Percentiles rank a stretch among this genome's conserved stretches.
These are phyloP conservation scores for Drosophila orosa DNA, from an alignment of 1,140 invertebrate species.

Conservation along the genomic window DNA sequence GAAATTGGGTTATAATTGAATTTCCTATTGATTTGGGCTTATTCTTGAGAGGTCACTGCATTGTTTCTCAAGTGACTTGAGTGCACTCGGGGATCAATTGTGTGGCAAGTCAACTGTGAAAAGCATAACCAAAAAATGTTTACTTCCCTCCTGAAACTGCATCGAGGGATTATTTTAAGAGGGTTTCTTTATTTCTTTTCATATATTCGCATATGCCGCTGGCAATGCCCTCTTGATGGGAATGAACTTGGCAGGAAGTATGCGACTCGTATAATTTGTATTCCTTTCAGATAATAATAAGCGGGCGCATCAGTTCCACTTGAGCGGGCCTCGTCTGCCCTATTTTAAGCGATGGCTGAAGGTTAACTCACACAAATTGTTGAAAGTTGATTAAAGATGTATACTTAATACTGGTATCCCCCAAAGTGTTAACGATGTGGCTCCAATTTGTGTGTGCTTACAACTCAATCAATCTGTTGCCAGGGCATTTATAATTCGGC, in stretches of 20 bases:
- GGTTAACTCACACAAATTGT: conserved; percentile 15
- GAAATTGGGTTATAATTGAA: conserved; percentile 51
- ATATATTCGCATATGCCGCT: conserved; percentile 9
- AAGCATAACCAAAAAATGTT: conserved; percentile 12
- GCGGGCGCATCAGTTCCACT: conserved; percentile 37
- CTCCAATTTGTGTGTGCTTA: not conserved
- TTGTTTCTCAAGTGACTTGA: conserved; percentile 41
- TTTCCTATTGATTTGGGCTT: conserved; percentile 47
- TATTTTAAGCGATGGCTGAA: conserved; percentile 5
- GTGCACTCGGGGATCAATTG: conserved; percentile 46
- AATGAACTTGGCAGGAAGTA: conserved; percentile 25
- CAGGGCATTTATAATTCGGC: conserved; percentile 27
- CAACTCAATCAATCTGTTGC: conserved; percentile 36
- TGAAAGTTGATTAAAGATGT: conserved; percentile 24
- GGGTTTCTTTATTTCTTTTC: not conserved
- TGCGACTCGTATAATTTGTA: conserved; percentile 2
- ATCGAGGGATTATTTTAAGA: conserved; percentile 20
- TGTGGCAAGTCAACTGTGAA: conserved; percentile 34
- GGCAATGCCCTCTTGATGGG: conserved; percentile 28
- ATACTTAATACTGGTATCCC: not conserved
- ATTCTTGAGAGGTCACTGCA: conserved; percentile 21
- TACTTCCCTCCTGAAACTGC: conserved; percentile 10
- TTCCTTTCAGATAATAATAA: conserved; percentile 16
- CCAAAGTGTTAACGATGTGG: conserved; percentile 20
- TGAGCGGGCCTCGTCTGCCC: not conserved